Conservation (phyloP, 2,797 vertebrate species). For the Cirrhinus mrigala region DNA sequence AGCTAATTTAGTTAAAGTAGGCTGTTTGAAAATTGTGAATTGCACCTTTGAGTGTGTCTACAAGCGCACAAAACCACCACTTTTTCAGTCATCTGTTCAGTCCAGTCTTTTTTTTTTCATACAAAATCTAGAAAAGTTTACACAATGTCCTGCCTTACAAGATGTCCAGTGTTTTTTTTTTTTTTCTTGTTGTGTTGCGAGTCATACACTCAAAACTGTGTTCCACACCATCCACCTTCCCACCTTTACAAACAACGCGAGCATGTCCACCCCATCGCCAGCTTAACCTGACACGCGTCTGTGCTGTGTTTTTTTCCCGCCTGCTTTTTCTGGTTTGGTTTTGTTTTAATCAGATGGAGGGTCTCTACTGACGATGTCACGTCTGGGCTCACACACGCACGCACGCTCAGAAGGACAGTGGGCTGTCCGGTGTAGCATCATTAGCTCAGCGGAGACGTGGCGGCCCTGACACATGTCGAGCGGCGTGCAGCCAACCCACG, state of each 20-base stretch:
- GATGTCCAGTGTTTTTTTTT: background rate
- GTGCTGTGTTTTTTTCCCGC: conserved; percentile 71
- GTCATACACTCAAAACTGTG: conserved; percentile 43
- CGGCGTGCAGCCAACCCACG: conserved; percentile 80
- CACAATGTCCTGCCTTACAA: conserved; percentile 34
- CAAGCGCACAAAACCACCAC: background rate
- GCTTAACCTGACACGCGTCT: conserved; percentile 84
- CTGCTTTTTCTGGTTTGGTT: conserved; percentile 78
- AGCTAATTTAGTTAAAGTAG: background rate
- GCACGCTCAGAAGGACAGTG: conserved; percentile 78
- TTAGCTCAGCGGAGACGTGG: conserved; percentile 82
- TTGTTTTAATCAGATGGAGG: conserved; percentile 84
- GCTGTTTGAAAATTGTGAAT: background rate
- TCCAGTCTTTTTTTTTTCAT: background rate
- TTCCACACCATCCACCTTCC: conserved; percentile 47
- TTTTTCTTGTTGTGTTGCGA: conserved; percentile 26
- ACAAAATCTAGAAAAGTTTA: conserved; percentile 37
- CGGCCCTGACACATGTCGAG: conserved; percentile 86
- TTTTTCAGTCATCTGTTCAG: conserved; percentile 19
- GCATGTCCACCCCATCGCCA: conserved; percentile 77
- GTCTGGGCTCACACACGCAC: conserved; percentile 63
- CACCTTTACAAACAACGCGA: conserved; percentile 57
- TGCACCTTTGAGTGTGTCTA: background rate
- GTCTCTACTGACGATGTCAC: conserved; percentile 71
- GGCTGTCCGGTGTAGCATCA: conserved; percentile 83